Percentiles rank a stretch among this genome's conserved stretches.
These are phyloP conservation scores for Brachypteracias leptosomus DNA, from an alignment of 2,113 vertebrate genomes.

Conservation along the genomic window DNA sequence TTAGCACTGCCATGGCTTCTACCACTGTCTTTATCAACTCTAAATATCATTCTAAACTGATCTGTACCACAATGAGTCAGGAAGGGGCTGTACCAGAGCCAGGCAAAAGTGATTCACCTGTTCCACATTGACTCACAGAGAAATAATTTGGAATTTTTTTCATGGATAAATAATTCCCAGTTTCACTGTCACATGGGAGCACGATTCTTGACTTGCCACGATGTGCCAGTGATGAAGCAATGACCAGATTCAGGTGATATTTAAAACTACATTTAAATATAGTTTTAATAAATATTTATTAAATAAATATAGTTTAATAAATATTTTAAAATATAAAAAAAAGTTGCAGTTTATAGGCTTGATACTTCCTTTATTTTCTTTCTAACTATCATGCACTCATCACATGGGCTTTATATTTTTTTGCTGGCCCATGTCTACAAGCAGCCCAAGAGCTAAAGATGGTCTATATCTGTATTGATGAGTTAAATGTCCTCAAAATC, in stretches of 20 bases:
- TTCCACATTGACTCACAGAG: background rate
- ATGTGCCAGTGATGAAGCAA: background rate
- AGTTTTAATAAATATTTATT: no score
- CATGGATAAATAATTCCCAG: background rate
- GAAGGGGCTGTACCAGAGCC: background rate
- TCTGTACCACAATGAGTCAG: background rate
- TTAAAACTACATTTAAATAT: no score
- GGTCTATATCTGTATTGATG: background rate
- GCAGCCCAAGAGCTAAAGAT: background rate
- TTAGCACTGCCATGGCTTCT: background rate
- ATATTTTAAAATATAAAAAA: no score
- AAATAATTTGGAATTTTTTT: background rate
- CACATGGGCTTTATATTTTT: background rate
- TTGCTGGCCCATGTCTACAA: background rate
- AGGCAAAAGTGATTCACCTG: conserved; percentile 33
- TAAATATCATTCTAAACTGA: background rate
- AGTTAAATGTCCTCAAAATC: background rate
- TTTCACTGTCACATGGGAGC: background rate
- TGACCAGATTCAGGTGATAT: background rate
- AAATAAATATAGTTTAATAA: no score
- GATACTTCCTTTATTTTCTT: background rate
- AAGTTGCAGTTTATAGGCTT: background rate
- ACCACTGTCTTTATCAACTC: background rate
- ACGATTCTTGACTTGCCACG: background rate
- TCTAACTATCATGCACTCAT: background rate